Evolutionary conservation across 2,113 vertebrate genomes (phyloP).

Genomic region (Oostethus manadensis): DNA sequence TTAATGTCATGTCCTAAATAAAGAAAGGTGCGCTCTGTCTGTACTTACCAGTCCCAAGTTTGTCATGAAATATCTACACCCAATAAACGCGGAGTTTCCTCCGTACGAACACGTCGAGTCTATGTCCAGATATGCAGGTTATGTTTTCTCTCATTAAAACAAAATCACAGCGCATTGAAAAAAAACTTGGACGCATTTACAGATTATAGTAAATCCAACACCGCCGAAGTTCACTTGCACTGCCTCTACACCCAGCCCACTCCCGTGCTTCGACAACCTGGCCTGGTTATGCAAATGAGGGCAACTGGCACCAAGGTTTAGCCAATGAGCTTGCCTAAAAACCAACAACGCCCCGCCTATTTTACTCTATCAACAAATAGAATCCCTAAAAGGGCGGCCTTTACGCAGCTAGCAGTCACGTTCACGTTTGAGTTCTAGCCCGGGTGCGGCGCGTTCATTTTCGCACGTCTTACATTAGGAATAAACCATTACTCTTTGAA

Average conservation of each 20-base stretch:
- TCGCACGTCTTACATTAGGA: slow-evolving; percentile 89
- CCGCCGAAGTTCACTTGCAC: slow-evolving; percentile 70
- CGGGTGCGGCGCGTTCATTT: slow-evolving; percentile 88
- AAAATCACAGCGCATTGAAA: slow-evolving; percentile 27
- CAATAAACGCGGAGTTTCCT: neutral
- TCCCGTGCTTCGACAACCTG: slow-evolving; percentile 71
- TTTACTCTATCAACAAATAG: slow-evolving; percentile 27
- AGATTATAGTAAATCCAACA: slow-evolving; percentile 41
- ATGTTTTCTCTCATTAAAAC: slow-evolving; percentile 23
- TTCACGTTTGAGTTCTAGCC: slow-evolving; percentile 63
- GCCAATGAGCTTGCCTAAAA: slow-evolving; percentile 21
- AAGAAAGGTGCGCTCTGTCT: slow-evolving; percentile 24
- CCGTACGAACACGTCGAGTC: neutral
- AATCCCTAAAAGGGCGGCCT: neutral
- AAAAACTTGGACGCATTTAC: slow-evolving; percentile 60
- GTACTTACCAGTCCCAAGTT: slow-evolving; percentile 72
- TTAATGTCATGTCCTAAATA: slow-evolving; percentile 21
- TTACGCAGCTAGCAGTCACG: slow-evolving; percentile 25
- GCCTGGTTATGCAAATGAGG: slow-evolving; percentile 71
- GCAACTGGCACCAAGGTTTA: neutral
- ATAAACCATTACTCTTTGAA: slow-evolving; percentile 71
- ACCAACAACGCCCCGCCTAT: slow-evolving; percentile 5
- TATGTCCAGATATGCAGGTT: neutral
- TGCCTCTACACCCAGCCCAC: slow-evolving; percentile 64
- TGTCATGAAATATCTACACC: slow-evolving; percentile 38